Base-by-base conservation (phyloP, 2,888 invertebrate species). In the Pinctada fucata region DNA sequence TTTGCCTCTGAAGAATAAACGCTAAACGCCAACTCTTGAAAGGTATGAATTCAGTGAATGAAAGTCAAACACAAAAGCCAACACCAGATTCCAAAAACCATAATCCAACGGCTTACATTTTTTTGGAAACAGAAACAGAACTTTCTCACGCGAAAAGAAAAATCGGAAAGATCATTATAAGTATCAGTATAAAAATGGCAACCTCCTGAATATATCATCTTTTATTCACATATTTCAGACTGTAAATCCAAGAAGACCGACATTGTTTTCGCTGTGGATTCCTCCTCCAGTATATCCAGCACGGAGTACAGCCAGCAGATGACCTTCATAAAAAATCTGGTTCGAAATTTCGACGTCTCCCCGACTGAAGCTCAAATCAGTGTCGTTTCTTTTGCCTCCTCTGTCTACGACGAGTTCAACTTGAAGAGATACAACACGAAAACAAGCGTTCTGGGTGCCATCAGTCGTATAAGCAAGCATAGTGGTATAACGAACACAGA, bases 231-330 rank as follows among this genome's bases (percentile, higher is more conserved):
- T 66, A 6, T 83, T 83, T 75, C 83, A 86, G 86, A 82, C 2
- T 88, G 87, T 71, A 67, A 76, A 47, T 80, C 81, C 6, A 83
- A 84, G 45, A 84, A 80, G 10, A 86, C 86, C 10, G 88, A 88
- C 72, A 87, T 88, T 3, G 83, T 87, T 2, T 83, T 88, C 75
- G 73, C 86, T 8, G 75, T 88, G 2, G 88, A 88, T 73, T 82
- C 86, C 3, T 87, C 86, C 0, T 83, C 85, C 1, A 84, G 86
- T 64, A 86, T 84, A 63, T 83, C 84, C 4, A 67, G 78, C 2
- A 51, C 68, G 31, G 83, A 85, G 63, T 87, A 85, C 74, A 78
- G 82, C 13, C 80, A 85, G 50, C 85, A 86, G 75, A 76, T 86
- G 50, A 80, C 83, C 58, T 86, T 87, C 75, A 83, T 86, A 6